Evolutionary conservation across 2,797 vertebrate genomes (phyloP), one percentile per base, ranked within the genome.

Genomic region (Euthynnus affinis): DNA sequence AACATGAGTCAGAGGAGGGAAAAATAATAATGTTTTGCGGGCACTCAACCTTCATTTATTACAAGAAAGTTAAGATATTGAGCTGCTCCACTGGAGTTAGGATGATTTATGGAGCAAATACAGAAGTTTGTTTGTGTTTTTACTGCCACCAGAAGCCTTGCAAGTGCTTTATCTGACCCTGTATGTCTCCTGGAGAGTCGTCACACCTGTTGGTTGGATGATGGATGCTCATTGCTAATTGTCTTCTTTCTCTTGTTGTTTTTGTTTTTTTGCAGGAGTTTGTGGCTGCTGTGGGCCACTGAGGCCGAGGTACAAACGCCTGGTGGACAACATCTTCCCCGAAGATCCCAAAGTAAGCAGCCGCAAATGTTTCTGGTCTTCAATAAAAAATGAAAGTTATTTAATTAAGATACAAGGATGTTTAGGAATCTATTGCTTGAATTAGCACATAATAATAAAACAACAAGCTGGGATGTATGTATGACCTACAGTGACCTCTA

Each of bases 261-360:
- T 2, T 56, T 29, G 23, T 75, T 32, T 86, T 0, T 42, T 83
- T 66, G 32, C 94, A 99, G 98, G 98, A 89, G 96, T 98, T 9
- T 99, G 97, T 57, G 97, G 98, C 86, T 99, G 98, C 93, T 99
- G 98, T 52, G 96, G 97, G 44, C 98, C 98, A 8, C 91, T 99
- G 85, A 95, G 98, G 80, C 98, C 98, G 48, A 96, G 98, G 71
- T 99, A 98, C 95, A 99, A 99, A 81, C 97, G 98, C 29, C 94
- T 99, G 85, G 98, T 99, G 93, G 98, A 99, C 94, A 99, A 98
- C 93, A 99, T 99, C 90, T 99, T 98, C 86, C 98, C 98, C 0
- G 98, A 99, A 89, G 98, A 99, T 81, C 98, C 98, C 23, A 99
- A 98, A 94, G 98, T 99, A 88, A 96, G 96, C 74, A 17, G 9